Conservation (phyloP, 2,888 invertebrate species). For the Endomychus coccineus region DNA sequence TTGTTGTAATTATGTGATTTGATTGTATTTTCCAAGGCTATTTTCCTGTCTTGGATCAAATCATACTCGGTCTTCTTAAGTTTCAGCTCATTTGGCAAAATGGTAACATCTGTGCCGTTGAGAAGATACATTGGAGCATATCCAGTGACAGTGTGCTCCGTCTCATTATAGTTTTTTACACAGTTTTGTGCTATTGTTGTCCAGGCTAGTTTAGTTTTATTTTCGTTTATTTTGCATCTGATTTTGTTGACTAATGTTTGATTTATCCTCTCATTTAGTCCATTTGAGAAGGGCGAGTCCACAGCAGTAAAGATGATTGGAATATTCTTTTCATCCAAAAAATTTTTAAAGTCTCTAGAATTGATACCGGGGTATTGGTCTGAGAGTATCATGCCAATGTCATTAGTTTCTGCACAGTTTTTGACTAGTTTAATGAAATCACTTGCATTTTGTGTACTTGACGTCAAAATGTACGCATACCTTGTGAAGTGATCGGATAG, state of each 20-base stretch:
- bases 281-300: too few species aligned
- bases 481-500: conserved; percentile 9
- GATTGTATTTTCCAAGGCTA: conserved; percentile 17
- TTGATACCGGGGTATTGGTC: conserved; percentile 30
- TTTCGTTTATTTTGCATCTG: conserved; percentile 21
- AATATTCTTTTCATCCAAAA: too few species aligned
- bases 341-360: too few species aligned
- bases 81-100: conserved; percentile 19
- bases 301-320: too few species aligned
- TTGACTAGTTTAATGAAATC: conserved; percentile 7
- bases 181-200: conserved; percentile 22
- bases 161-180: conserved; percentile 28
- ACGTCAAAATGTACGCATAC: conserved; percentile 5
- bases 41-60: conserved; percentile 12
- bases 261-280: too few species aligned
- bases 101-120: conserved; percentile 16
- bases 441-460: conserved; percentile 6
- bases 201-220: conserved; percentile 18
- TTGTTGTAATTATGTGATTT: conserved; percentile 22
- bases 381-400: conserved; percentile 6
- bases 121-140: conserved; percentile 21
- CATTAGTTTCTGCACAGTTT: not conserved
- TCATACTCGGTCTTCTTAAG: conserved; percentile 9
- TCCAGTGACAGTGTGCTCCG: conserved; percentile 25
- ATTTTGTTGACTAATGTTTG: too few species aligned